Evolutionary conservation across 2,888 invertebrate genomes (phyloP).

Genomic region (Ormyrus nitidulus): DNA sequence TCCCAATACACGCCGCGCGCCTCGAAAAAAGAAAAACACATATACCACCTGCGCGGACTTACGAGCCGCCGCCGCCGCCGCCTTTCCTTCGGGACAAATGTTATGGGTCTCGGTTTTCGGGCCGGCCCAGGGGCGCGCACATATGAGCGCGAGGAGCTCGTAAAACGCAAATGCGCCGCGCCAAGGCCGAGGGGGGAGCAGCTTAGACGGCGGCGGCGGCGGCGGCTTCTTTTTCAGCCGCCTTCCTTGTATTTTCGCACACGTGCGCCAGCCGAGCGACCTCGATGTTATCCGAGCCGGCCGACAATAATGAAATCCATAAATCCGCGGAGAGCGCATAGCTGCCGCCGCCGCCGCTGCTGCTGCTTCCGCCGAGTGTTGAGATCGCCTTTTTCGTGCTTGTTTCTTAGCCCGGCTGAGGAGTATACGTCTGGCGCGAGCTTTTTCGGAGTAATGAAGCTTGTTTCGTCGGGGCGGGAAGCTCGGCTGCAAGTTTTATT

Average conservation of each 20-base stretch:
- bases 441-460: too few species aligned
- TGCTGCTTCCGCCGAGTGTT: background rate
- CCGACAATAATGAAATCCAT: constrained; percentile 83
- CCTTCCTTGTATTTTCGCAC: constrained; percentile 49
- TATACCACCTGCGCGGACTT: background rate
- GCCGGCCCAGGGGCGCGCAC: too few species aligned
- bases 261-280: constrained; percentile 51
- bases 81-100: constrained; percentile 10
- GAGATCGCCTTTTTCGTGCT: too few species aligned
- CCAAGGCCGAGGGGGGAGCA: constrained; percentile 44
- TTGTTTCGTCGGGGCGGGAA: too few species aligned
- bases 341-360: background rate
- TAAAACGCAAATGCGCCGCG: constrained; percentile 73
- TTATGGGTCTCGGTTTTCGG: constrained; percentile 8
- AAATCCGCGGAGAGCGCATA: constrained; percentile 78
- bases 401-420: too few species aligned
- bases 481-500: too few species aligned
- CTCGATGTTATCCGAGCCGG: constrained; percentile 78
- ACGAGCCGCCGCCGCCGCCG: background rate
- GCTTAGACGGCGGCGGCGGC: too few species aligned
- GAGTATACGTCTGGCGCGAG: too few species aligned
- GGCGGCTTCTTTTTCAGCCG: constrained; percentile 54
- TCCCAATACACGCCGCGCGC: constrained; percentile 35
- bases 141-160: constrained; percentile 60
- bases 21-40: background rate